These are phyloP conservation scores for Solea solea DNA, from an alignment of 2,113 vertebrate species.

Conservation along the genomic window DNA sequence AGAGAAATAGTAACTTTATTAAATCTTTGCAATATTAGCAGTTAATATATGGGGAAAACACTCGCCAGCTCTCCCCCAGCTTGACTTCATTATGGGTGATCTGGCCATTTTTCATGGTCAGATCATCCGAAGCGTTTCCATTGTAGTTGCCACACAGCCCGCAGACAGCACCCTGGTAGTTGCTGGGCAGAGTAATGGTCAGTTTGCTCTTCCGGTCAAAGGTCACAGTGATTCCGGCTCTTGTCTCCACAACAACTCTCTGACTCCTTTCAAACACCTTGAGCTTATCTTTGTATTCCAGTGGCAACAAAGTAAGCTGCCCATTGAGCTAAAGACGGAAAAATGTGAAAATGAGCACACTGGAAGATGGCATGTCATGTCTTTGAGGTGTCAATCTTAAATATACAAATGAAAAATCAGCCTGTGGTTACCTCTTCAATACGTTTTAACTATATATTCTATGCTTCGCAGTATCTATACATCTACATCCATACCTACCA, in stretches of 20 bases:
- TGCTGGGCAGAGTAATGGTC: constrained; percentile 59
- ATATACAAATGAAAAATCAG: constrained; percentile 21
- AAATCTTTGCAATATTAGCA: too few relatives aligned
- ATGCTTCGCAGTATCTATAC: constrained; percentile 8
- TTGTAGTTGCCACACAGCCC: constrained; percentile 78
- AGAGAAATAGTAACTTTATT: too few relatives aligned
- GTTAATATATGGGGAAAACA: constrained; percentile 4
- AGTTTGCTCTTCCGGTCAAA: constrained; percentile 69
- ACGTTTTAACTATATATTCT: too few relatives aligned
- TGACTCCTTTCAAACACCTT: constrained; percentile 53
- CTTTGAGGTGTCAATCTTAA: constrained; percentile 23
- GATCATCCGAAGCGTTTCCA: constrained; percentile 60
- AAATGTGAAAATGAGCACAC: constrained; percentile 13
- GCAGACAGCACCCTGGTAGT: constrained; percentile 59
- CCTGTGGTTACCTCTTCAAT: too few relatives aligned
- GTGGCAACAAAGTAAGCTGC: constrained; percentile 61
- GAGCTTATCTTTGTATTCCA: constrained; percentile 58
- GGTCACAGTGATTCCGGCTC: constrained; percentile 70
- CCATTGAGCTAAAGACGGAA: constrained; percentile 63
- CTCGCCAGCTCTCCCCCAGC: constrained; percentile 68
- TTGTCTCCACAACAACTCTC: constrained; percentile 65
- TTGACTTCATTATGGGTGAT: constrained; percentile 21
- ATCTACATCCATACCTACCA: constrained; percentile 60
- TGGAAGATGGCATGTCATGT: constrained; percentile 32
- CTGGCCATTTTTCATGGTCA: constrained; percentile 53